phyloP scores from a whole-genome alignment of 2,888 invertebrate species.

The Lasioglossum villosulum region DNA sequence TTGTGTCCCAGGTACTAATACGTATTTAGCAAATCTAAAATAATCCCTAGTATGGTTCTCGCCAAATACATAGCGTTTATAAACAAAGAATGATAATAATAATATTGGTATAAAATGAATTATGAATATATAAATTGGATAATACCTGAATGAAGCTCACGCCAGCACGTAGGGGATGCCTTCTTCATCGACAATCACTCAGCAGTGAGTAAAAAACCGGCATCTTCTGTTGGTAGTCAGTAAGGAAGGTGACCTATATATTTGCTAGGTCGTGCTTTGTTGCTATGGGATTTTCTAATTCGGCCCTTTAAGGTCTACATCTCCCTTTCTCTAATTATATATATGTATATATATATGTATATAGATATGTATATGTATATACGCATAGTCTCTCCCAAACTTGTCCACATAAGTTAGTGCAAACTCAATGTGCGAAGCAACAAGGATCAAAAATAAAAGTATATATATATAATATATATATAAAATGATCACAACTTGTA shows the following conservation, averaged over 20 bases:
- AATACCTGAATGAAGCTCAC: slow-evolving; percentile 86
- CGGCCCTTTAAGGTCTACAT: slow-evolving; percentile 76
- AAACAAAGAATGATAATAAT: slow-evolving; percentile 81
- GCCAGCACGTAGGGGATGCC: slow-evolving; percentile 84
- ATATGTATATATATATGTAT: slow-evolving; percentile 42
- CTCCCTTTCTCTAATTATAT: slow-evolving; percentile 65
- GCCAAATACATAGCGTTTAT: slow-evolving; percentile 72
- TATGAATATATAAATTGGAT: slow-evolving; percentile 87
- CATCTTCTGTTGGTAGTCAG: slow-evolving; percentile 84
- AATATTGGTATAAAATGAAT: slow-evolving; percentile 84
- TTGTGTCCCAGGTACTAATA: slow-evolving; percentile 69
- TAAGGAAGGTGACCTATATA: slow-evolving; percentile 84
- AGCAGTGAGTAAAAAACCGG: slow-evolving; percentile 84
- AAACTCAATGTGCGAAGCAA: slow-evolving; percentile 72
- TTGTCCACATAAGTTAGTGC: slow-evolving; percentile 66
- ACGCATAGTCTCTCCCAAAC: slow-evolving; percentile 59
- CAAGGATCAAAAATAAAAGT: slow-evolving; percentile 53
- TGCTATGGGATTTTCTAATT: slow-evolving; percentile 82
- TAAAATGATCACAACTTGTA: slow-evolving; percentile 58
- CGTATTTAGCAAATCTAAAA: slow-evolving; percentile 70
- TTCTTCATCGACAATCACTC: slow-evolving; percentile 84
- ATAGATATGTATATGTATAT: slow-evolving; percentile 5
- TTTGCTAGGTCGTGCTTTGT: slow-evolving; percentile 83
- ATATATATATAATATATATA: slow-evolving; percentile 10
- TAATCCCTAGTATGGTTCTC: slow-evolving; percentile 69